Base-by-base conservation (phyloP, 2,888 invertebrate genomes). In the Acanthosoma haemorrhoidale region DNA sequence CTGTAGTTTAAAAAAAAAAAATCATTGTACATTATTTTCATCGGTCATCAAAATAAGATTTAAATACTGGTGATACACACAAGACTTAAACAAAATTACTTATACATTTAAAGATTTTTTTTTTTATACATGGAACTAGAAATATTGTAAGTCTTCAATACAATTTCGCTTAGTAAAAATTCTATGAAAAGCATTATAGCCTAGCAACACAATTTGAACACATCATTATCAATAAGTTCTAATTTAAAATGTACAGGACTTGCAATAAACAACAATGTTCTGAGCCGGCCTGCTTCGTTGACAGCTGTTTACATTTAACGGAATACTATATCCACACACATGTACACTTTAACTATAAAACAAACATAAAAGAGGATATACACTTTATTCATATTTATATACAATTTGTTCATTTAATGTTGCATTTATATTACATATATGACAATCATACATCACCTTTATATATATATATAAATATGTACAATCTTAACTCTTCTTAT, bases 391-490 rank as follows among this genome's bases (percentile, higher is more conserved):
- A 25, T 51, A 51, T 51, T n/a, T n/a, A 51, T 51, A 25, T 51
- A 51, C 51, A 51, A 51, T 51, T 51, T 51, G 51, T 51, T 51
- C 51, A 51, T 51, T 25, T 51, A 51, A 25, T 25, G 51, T 51
- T 51, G 51, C 51, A 51, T 51, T 51, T 51, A 51, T 51, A 51
- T 6, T 51, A 51, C 51, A 51, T 51, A 51, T 51, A 51, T 25
- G 25, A 51, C 51, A 51, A 25, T 51, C 51, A 51, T 51, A 51
- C 51, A 51, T 25, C 29, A 25, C 29, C 29, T n/a, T n/a, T n/a
- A n/a, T n/a, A 25, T n/a, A 51, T 51, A 51, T 39, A 39, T 51
- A 51, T 51, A 51, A 51, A 51, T 51, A 51, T 51, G 21, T 51
- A 51, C 51, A 51, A 25, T 51, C 13, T 51, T 25, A 25, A n/a